A percentile compares a stretch with the other conserved stretches of the same genome.
These are phyloP conservation scores for Drosophila fungiperda DNA, from an alignment of 2,888 invertebrate genomes.

Conservation along the genomic window DNA sequence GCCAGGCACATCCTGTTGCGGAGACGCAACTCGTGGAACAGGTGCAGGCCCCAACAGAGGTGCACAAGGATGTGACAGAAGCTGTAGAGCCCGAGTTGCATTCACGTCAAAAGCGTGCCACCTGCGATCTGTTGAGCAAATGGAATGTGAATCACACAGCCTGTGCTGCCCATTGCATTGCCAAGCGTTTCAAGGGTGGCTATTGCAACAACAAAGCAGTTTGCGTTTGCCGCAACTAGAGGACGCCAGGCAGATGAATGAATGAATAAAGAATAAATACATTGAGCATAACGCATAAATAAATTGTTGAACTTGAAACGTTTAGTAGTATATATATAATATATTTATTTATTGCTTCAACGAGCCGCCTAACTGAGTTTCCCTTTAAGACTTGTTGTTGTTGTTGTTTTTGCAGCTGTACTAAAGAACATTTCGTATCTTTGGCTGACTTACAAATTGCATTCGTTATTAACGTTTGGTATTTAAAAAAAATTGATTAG, in stretches of 20 bases:
- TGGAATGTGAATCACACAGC: constrained; percentile 80
- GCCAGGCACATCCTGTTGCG: constrained; percentile 28
- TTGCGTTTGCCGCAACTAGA: constrained; percentile 83
- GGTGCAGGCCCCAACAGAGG: not conserved
- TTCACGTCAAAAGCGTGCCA: constrained; percentile 83
- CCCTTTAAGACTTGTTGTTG: constrained; percentile 6
- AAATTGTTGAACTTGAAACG: not conserved
- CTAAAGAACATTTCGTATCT: constrained; percentile 41
- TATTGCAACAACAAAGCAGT: constrained; percentile 83
- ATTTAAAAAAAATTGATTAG: constrained; percentile 48
- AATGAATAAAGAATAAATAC: not conserved
- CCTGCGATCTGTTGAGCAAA: constrained; percentile 84
- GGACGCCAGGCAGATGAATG: not conserved
- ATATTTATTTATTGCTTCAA: constrained; percentile 59
- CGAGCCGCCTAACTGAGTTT: constrained; percentile 57
- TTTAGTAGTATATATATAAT: constrained; percentile 35
- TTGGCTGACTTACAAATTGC: constrained; percentile 54
- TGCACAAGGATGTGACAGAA: not conserved
- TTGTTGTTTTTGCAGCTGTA: constrained; percentile 20
- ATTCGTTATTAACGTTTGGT: constrained; percentile 43
- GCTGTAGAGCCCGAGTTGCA: constrained; percentile 1
- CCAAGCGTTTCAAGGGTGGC: constrained; percentile 82
- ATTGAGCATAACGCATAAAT: not conserved
- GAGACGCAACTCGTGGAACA: constrained; percentile 3
- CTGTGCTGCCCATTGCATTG: constrained; percentile 85